Percentiles rank a stretch among this genome's conserved stretches.
Evolutionary conservation across 2,888 invertebrate genomes (phyloP).

Genomic region (Stenichneumon culpator): DNA sequence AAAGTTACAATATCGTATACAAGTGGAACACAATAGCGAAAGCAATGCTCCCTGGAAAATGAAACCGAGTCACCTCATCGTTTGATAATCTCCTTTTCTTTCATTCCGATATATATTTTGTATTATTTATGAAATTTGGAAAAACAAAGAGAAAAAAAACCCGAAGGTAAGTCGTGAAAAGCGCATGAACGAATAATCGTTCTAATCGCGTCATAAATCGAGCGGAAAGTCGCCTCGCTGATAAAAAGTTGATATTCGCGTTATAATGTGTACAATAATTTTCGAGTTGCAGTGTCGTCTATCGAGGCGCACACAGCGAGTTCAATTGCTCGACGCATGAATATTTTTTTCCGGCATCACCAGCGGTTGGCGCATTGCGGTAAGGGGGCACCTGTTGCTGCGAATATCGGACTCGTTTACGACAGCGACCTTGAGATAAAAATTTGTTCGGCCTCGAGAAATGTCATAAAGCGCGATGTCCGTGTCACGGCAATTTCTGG

Average conservation of each 20-base stretch:
- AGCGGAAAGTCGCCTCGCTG: background rate
- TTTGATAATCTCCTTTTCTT: background rate
- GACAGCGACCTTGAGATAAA: conserved; percentile 40
- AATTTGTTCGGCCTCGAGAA: background rate
- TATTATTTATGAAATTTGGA: background rate
- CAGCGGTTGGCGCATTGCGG: conserved; percentile 69
- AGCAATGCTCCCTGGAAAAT: background rate
- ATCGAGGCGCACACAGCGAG: background rate
- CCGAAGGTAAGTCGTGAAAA: background rate
- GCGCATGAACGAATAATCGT: background rate
- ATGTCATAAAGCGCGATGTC: conserved; percentile 66
- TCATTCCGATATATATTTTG: background rate
- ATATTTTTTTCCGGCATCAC: conserved; percentile 25
- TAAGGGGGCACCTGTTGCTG: conserved; percentile 61
- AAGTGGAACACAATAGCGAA: conserved; percentile 23
- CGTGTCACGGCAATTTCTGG: conserved; percentile 66
- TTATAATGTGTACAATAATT: conserved; percentile 10
- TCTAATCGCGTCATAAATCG: background rate
- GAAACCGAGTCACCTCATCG: background rate
- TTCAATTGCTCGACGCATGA: background rate
- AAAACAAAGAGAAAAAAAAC: background rate
- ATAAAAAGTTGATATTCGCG: conserved; percentile 7
- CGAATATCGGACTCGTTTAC: conserved; percentile 1
- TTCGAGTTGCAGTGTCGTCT: background rate
- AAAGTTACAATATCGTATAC: conserved; percentile 16